Conservation (phyloP, 2,888 invertebrate species). For the Sphinx pinastri region DNA sequence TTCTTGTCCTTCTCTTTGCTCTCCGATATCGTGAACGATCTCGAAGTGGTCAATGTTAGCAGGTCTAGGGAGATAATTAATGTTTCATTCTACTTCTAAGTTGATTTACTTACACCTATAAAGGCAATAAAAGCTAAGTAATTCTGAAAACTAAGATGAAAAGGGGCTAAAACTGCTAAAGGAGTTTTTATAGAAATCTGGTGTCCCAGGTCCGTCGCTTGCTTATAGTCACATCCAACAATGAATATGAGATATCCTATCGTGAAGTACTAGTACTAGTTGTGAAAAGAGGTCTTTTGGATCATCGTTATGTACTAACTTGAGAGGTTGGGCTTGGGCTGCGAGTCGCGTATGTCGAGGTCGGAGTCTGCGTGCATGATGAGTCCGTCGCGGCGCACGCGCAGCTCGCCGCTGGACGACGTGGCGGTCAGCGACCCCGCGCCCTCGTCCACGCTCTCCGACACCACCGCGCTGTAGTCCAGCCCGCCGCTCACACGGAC, state of each 20-base stretch:
- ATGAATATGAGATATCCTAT: too few species aligned
- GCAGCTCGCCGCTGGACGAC: slow-evolving; percentile 73
- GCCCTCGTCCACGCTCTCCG: slow-evolving; percentile 79
- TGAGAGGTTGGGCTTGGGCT: slow-evolving; percentile 51
- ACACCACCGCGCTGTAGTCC: slow-evolving; percentile 86
- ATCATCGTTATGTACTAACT: slow-evolving; percentile 50
- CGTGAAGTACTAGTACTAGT: too few species aligned
- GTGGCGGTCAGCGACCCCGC: slow-evolving; percentile 72
- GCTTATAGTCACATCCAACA: too few species aligned
- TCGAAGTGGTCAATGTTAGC: slow-evolving; percentile 64
- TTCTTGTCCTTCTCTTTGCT: slow-evolving; percentile 62
- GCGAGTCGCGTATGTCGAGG: slow-evolving; percentile 83
- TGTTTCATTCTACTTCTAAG: background rate
- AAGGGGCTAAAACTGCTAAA: too few species aligned
- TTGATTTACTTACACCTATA: too few species aligned
- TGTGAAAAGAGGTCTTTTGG: too few species aligned
- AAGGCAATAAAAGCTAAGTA: too few species aligned
- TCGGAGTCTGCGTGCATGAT: slow-evolving; percentile 90
- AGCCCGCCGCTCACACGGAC: slow-evolving; percentile 93
- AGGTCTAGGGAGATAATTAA: slow-evolving; percentile 49
- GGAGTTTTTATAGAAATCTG: too few species aligned
- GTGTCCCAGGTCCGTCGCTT: too few species aligned
- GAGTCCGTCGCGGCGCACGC: slow-evolving; percentile 62
- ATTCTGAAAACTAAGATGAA: too few species aligned
- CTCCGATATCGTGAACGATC: slow-evolving; percentile 76